A percentile compares a stretch with the other conserved stretches of the same genome.
Conservation (phyloP, 2,888 invertebrate genomes). For the Eupithecia dodoneata region DNA sequence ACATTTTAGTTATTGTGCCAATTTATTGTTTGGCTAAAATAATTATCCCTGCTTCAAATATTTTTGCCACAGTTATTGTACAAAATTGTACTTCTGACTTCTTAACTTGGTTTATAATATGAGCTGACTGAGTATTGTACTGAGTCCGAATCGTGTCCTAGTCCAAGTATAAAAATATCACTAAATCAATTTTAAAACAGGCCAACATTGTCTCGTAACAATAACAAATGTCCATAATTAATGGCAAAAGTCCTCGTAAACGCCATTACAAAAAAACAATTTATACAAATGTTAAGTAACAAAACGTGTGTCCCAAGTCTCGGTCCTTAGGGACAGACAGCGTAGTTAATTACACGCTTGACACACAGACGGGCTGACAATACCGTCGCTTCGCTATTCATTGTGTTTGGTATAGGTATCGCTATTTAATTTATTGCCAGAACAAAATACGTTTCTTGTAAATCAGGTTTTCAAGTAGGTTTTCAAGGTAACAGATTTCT, state of each 20-base stretch:
- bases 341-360: constrained; percentile 49
- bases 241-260: constrained; percentile 13
- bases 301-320: constrained; percentile 40
- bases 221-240: not conserved
- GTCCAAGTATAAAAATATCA: not conserved
- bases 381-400: constrained; percentile 41
- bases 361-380: constrained; percentile 43
- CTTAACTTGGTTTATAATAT: no score
- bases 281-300: constrained; percentile 47
- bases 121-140: no score
- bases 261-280: constrained; percentile 38
- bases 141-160: no score
- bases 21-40: constrained; percentile 25
- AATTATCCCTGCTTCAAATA: not conserved
- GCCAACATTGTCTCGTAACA: not conserved
- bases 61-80: not conserved
- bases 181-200: not conserved
- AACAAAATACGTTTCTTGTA: not conserved
- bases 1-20: constrained; percentile 34
- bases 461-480: not conserved
- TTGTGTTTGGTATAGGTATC: constrained; percentile 32
- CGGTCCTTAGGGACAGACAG: constrained; percentile 29
- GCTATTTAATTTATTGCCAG: constrained; percentile 4
- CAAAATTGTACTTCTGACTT: not conserved
- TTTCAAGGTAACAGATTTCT: not conserved